Base-by-base conservation (phyloP, 2,113 vertebrate genomes). In the Lichenostomus cassidix region DNA sequence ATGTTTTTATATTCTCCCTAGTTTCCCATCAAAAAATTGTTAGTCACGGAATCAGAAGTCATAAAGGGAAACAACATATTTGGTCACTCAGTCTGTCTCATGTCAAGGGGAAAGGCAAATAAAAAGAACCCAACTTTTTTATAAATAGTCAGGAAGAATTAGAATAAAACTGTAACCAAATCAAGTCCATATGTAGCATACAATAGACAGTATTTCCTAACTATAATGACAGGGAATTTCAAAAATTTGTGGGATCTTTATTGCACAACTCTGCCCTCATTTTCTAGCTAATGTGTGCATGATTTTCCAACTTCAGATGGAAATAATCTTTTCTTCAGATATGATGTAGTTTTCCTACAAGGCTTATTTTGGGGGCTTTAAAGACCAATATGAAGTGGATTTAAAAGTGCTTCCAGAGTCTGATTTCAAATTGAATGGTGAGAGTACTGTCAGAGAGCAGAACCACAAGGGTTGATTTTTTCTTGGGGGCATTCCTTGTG, bases 391-490 rank as follows among this genome's bases (percentile, higher is more conserved):
- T 8, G 15, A 63, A 77, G 49, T 33, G 19, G 16, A 59, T 70
- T 69, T 81, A 24, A 55, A 83, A 67, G 24, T 55, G 15, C 23
- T 83, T 80, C 22, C 49, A 49, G 47, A 70, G 44, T 64, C 29
- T 59, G 39, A 67, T 27, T 70, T 84, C 33, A 84, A 42, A 84
- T 3, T 50, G 28, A 67, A 75, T 29, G 11, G 39, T 29, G 56
- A 64, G 44, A 39, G 7, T 44, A 44, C 4, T 42, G 28, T 63
- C 62, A 37, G 29, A 68, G n/a, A 77, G 41, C 19, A 94, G 53
- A 84, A 31, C 22, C 0, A 0, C 0, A 2, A 24, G 11, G 7
- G 23, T 2, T 62, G 21, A 10, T 56, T 50, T 87, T 73, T 8
- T 79, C 2, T 29, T 28, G 13, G 53, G 5, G 7, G 3, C 16